Base-by-base conservation (phyloP, 2,113 vertebrate genomes). In the Pica pica region DNA sequence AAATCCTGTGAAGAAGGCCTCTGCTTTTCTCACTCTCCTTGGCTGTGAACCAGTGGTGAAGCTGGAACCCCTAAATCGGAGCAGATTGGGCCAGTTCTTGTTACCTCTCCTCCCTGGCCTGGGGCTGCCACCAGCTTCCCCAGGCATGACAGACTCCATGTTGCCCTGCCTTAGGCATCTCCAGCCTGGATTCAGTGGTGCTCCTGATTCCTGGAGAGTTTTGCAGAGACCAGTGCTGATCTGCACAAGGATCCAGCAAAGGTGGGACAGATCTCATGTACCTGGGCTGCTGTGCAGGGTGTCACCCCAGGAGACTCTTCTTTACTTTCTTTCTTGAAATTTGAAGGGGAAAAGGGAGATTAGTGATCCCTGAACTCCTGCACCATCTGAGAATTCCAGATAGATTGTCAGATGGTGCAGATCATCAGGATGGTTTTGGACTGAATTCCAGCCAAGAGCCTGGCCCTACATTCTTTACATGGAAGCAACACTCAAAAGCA, bases 1-100 rank as follows among this genome's bases (percentile, higher is more conserved):
- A 90, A 86, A 26, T 80, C 24, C 71, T 44, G 28, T 75, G 68
- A 73, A 67, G 55, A 90, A 95, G 83, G 33, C 23, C 23, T 70
- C 47, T 88, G 37, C 18, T 47, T 68, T 52, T 74, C 23, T 92
- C 24, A 59, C 33, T 83, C 27, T 35, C 9, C 10, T 50, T 83
- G 50, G 2, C 60, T 89, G 88, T 39, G 73, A 83, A 11, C 21
- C 47, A 35, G 42, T 9, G 59, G 39, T 70, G 59, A 83, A 80
- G 46, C 59, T 81, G 63, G 42, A 90, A 70, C 27, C 71, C 21
- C n/a, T 6, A 18, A 41, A 17, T 70, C 35, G 0, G 15, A 57
- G 56, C 3, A 0, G 7, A 71, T 67, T 83, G 47, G 27, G 16
- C 68, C 55, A 61, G 75, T 49, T 68, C 44, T 70, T 52, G 22